phyloP scores from a whole-genome alignment of 1,140 invertebrate genomes.

The Aphidius ervi region DNA sequence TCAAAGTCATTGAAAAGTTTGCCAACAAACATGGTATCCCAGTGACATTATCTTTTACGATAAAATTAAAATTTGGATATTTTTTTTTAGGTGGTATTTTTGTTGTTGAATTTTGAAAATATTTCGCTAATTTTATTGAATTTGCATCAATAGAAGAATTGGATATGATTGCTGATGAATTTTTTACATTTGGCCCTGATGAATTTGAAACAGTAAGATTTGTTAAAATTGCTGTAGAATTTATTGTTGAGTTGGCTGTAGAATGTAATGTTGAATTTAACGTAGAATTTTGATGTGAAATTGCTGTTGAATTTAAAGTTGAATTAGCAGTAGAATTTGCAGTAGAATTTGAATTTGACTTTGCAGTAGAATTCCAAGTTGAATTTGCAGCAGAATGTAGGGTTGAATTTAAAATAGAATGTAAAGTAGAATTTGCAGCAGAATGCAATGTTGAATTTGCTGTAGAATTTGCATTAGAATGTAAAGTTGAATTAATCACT shows the following conservation, averaged over 20 bases:
- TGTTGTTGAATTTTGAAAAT: constrained; percentile 6
- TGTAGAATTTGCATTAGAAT: neutral
- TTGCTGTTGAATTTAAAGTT: constrained; percentile 2
- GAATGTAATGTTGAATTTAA: no score
- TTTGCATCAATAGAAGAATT: neutral
- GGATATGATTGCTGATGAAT: neutral
- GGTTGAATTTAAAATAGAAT: neutral
- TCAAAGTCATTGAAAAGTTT: constrained; percentile 25
- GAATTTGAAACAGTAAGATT: neutral
- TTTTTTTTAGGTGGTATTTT: neutral
- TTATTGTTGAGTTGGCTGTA: neutral
- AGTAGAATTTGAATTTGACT: neutral
- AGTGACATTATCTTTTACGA: constrained; percentile 7
- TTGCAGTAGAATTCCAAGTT: constrained; percentile 3
- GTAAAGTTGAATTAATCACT: neutral
- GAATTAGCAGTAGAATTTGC: neutral
- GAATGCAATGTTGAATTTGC: neutral
- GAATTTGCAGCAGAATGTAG: neutral
- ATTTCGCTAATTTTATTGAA: neutral
- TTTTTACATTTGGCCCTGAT: neutral
- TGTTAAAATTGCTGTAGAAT: neutral
- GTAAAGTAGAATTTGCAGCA: neutral
- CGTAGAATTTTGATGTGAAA: neutral
- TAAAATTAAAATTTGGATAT: constrained; percentile 18
- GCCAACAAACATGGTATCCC: constrained; percentile 24